phyloP scores from a whole-genome alignment of 2,797 vertebrate genomes.

The Sebastes itinus region DNA sequence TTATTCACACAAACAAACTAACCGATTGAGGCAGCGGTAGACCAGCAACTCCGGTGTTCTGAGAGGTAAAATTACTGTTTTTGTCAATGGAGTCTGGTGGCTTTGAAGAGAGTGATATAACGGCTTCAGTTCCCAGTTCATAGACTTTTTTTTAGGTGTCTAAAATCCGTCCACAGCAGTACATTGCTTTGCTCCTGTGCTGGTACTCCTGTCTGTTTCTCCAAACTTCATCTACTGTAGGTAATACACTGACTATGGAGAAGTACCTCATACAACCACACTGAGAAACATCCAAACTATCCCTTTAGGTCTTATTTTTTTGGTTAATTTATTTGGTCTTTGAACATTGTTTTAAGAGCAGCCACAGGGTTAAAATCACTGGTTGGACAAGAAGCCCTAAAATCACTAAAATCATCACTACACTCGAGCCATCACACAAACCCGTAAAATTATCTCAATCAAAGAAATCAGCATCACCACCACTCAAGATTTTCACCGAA shows the following conservation, averaged over 20 bases:
- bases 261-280: background rate
- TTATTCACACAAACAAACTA: background rate
- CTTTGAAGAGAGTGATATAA: too few relatives aligned
- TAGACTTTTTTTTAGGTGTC: too few relatives aligned
- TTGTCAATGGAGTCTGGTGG: background rate
- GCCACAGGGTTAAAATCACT: constrained; percentile 55
- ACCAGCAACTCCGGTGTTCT: background rate
- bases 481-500: constrained; percentile 5
- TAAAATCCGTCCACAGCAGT: too few relatives aligned
- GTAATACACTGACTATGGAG: background rate
- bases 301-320: background rate
- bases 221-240: background rate
- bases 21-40: background rate
- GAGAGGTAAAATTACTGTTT: background rate
- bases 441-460: constrained; percentile 12
- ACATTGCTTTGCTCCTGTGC: too few relatives aligned
- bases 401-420: constrained; percentile 31
- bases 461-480: constrained; percentile 17
- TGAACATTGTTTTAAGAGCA: background rate
- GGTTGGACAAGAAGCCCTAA: background rate
- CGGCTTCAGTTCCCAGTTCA: background rate
- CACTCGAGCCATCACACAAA: constrained; percentile 21
- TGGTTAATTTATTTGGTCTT: too few relatives aligned
- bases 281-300: background rate
- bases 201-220: background rate